These are phyloP conservation scores for Myotis vivesi DNA, from an alignment of 2,797 vertebrate species.

Conservation along the genomic window DNA sequence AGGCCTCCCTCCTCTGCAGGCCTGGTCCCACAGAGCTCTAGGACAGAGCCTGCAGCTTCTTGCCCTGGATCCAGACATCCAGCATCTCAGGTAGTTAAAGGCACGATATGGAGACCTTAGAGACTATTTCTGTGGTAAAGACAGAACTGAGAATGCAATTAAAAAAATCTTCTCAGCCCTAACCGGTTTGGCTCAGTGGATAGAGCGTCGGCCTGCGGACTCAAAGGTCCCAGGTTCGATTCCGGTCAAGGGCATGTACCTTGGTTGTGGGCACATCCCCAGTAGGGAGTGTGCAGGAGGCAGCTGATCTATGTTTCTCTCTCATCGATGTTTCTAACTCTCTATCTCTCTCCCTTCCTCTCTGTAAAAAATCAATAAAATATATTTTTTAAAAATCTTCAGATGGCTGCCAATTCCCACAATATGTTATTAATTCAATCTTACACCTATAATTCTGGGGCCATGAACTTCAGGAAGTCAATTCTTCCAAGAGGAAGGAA, in stretches of 20 bases:
- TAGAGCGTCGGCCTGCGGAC: too few species aligned
- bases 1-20: background rate
- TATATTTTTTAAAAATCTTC: too few species aligned
- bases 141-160: background rate
- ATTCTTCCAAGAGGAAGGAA: background rate
- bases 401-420: background rate
- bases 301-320: too few species aligned
- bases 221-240: too few species aligned
- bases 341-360: too few species aligned
- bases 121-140: background rate
- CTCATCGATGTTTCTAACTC: too few species aligned
- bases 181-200: too few species aligned
- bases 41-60: background rate
- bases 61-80: background rate
- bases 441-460: background rate
- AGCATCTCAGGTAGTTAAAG: background rate
- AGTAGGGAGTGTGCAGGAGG: too few species aligned
- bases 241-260: too few species aligned
- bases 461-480: background rate
- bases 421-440: constrained; percentile 12
- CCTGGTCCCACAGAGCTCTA: rapidly evolving
- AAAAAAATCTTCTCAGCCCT: background rate
- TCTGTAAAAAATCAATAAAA: too few species aligned
- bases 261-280: too few species aligned
- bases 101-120: background rate